Evolutionary conservation across 2,888 invertebrate species (phyloP).

Genomic region (Lasioglossum marginatum): DNA sequence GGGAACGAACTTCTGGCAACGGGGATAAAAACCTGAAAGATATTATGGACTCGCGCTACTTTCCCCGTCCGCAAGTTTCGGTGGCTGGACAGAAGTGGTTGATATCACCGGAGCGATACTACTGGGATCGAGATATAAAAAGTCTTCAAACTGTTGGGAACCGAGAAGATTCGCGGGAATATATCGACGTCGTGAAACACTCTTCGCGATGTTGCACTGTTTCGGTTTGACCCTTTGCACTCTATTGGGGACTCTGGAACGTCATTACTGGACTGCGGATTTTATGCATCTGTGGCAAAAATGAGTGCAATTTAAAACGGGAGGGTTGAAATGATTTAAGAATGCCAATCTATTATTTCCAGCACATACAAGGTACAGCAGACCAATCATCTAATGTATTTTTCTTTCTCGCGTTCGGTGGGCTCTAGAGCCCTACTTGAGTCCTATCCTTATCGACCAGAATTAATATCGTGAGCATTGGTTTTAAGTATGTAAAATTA

Average conservation of each 20-base stretch:
- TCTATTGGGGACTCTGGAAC: not conserved
- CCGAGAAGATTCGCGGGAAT: not conserved
- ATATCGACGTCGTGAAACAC: not conserved
- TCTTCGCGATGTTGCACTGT: not conserved
- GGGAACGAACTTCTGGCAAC: slow-evolving; percentile 5
- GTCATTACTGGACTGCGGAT: not conserved
- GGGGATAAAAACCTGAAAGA: not conserved
- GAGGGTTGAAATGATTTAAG: no score
- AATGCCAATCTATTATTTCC: no score
- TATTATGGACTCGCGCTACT: not conserved
- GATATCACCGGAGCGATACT: slow-evolving; percentile 26
- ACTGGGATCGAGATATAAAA: not conserved
- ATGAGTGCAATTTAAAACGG: no score
- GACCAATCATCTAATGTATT: no score
- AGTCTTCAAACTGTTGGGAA: not conserved
- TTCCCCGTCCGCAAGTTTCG: not conserved
- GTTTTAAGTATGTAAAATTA: no score
- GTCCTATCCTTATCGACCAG: no score
- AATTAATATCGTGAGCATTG: no score
- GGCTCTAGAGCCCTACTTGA: no score
- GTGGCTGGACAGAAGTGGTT: not conserved
- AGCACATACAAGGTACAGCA: no score
- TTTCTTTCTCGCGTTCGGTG: no score
- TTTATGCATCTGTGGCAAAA: no score
- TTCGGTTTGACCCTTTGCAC: not conserved